Base-by-base conservation (phyloP, 1,140 invertebrate genomes). In the Littorina saxatilis region DNA sequence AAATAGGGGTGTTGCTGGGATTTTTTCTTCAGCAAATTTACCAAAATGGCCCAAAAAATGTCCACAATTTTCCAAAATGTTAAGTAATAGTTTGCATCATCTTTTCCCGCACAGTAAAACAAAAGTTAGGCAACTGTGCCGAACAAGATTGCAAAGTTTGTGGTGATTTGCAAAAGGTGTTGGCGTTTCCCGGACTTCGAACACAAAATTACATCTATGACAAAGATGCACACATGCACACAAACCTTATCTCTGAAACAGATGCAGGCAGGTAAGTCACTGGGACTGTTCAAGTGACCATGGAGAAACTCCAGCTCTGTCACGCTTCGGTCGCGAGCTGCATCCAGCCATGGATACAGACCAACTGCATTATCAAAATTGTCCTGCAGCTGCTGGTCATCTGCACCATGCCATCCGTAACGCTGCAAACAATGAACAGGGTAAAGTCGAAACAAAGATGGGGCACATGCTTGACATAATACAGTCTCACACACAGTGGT, bases 291-390 rank as follows among this genome's bases (percentile, higher is more conserved):
- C 3, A 91, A 81, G 82, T 89, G 87, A 9, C 90, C 90, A 82
- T 90, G 89, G 13, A 91, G 58, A 79, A 89, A 91, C 72, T 91
- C 90, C 61, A 91, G 68, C 68, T 91, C 90, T 29, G 90, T 90
- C 0, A 90, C 89, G 82, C 90, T 90, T 66, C 84, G 88, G 79
- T 90, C 89, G 55, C 89, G 80, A 23, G 83, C 80, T 11, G 87
- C 66, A 23, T 87, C 85, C 73, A 91, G 68, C 88, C 88, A 91
- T 15, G 88, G 84, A 70, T 90, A 91, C 11, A 52, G 77, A 7
- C 79, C 50, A 1, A 88, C 58, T n/a, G 90, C 89, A 87, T 90
- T 90, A 75, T 91, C 87, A 87, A 91, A 90, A 70, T 90, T 91
- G 47, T 86, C 79, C 81, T 90, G 90, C 50, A 91, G 80, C 15